A percentile compares a stretch with the other conserved stretches of the same genome.
Conservation (phyloP, 2,113 vertebrate species). For the Dromaius novaehollandiae region DNA sequence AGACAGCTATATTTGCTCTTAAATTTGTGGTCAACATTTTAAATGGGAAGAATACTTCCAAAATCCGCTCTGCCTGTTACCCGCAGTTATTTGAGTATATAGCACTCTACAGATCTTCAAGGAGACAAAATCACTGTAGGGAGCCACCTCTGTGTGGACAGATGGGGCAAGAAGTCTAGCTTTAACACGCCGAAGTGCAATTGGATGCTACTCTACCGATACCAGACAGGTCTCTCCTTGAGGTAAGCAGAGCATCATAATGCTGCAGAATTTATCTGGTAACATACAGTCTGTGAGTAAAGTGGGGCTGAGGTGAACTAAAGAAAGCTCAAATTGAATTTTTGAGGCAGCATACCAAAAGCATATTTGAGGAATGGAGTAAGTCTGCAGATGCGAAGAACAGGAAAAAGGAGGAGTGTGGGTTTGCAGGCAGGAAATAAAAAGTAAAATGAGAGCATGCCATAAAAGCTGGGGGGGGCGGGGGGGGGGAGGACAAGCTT, state of each 20-base stretch:
- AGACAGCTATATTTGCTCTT: not conserved
- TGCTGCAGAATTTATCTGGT: not conserved
- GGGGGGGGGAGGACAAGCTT: not conserved
- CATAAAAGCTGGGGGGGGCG: not conserved
- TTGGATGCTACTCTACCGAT: not conserved
- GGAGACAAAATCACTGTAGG: not conserved
- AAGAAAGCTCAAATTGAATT: not conserved
- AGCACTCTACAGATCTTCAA: not conserved
- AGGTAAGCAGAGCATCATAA: not conserved
- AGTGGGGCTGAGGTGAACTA: not conserved
- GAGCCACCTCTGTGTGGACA: not conserved
- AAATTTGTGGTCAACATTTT: not conserved
- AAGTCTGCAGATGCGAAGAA: not conserved
- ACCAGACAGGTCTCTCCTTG: not conserved
- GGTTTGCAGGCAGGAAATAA: not conserved
- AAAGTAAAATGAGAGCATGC: not conserved
- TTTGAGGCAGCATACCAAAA: not conserved
- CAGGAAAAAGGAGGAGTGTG: not conserved
- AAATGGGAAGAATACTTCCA: not conserved
- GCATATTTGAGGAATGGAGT: not conserved
- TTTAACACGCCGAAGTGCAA: not conserved
- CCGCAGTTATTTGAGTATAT: fast-evolving
- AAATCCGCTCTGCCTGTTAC: not conserved
- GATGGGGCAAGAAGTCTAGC: not conserved
- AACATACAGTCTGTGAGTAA: not conserved